A percentile compares a stretch with the other conserved stretches of the same genome.
phyloP scores from a whole-genome alignment of 1,140 invertebrate species.

The Carposina sasakii region DNA sequence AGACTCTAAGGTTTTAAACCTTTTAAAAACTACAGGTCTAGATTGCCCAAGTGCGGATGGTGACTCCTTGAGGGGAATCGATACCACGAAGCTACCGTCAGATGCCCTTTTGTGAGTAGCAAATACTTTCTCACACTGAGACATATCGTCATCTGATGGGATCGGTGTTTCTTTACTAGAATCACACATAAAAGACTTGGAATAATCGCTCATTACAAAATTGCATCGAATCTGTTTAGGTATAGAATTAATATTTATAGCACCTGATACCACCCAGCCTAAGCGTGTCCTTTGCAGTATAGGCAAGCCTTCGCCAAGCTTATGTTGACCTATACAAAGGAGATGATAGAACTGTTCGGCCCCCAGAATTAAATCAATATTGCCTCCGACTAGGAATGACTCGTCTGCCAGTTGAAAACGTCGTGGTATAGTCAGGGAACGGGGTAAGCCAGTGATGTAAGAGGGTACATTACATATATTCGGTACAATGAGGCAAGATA shows the following conservation, averaged over 20 bases:
- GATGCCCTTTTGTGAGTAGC: background rate
- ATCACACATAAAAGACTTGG: background rate
- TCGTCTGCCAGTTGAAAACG: background rate
- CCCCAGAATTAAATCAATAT: background rate
- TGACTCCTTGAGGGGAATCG: background rate
- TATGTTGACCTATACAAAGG: background rate
- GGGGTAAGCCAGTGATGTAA: background rate
- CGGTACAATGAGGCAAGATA: background rate
- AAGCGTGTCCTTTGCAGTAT: background rate
- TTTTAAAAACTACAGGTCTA: background rate
- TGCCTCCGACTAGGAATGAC: background rate
- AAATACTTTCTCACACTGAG: conserved; percentile 1
- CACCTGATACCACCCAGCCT: background rate
- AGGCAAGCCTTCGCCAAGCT: background rate
- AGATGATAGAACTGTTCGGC: background rate
- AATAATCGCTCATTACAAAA: background rate
- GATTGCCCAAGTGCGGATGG: background rate
- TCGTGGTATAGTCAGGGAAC: background rate
- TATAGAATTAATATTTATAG: background rate
- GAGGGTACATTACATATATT: background rate
- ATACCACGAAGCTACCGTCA: conserved; percentile 4
- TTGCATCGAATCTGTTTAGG: background rate
- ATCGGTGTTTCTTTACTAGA: background rate
- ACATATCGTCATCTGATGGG: background rate
- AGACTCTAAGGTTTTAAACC: conserved; percentile 2